phyloP scores from a whole-genome alignment of 2,797 vertebrate genomes.

The Heterohyrax brucei region DNA sequence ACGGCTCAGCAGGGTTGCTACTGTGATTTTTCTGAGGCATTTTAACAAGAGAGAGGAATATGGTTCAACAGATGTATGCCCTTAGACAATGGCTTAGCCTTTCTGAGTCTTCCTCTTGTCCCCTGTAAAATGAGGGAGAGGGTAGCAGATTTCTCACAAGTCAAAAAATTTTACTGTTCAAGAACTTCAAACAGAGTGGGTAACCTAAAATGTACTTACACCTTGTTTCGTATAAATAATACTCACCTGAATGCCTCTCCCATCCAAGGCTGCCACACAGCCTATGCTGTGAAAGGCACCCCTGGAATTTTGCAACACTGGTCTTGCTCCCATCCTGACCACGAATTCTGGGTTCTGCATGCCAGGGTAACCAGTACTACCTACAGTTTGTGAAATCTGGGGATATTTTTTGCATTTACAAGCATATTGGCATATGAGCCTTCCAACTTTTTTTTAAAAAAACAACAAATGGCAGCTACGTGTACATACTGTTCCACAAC shows the following conservation, averaged over 20 bases:
- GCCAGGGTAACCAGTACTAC: neutral
- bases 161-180: neutral
- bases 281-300: neutral
- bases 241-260: neutral
- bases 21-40: conserved; percentile 43
- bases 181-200: neutral
- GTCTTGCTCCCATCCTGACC: neutral
- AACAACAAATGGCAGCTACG: neutral
- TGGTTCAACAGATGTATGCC: neutral
- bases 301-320: neutral
- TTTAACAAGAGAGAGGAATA: conserved; percentile 9
- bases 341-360: neutral
- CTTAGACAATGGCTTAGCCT: neutral
- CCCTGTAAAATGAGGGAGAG: neutral
- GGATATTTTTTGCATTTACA: neutral
- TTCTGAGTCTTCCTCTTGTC: neutral
- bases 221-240: neutral
- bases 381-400: neutral
- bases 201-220: neutral
- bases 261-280: neutral
- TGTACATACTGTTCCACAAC: neutral
- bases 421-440: neutral
- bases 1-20: neutral
- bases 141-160: neutral
- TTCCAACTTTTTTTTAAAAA: neutral